Conservation (phyloP, 2,888 invertebrate genomes). For the Metopia argyrocephala region DNA sequence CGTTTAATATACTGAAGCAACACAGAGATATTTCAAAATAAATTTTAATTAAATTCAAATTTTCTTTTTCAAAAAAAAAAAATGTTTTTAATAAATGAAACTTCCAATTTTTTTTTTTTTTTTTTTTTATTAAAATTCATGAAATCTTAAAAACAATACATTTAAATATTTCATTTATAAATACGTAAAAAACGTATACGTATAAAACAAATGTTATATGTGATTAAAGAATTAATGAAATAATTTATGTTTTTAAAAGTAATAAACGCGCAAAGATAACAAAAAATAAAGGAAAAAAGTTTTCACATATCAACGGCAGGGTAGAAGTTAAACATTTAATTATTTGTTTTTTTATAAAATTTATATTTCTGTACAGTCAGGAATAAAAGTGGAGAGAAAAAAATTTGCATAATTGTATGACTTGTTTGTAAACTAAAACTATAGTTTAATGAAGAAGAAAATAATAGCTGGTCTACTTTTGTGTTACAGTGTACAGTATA, state of each 20-base stretch:
- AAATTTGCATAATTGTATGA: neutral
- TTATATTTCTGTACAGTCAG: neutral
- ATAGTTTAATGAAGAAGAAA: too few relatives aligned
- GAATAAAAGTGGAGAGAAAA: neutral
- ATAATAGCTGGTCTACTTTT: neutral
- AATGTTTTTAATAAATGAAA: neutral
- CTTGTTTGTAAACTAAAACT: too few relatives aligned
- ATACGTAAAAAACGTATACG: neutral
- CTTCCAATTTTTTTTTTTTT: conserved; percentile 28
- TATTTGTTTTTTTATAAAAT: too few relatives aligned
- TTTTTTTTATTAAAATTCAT: conserved; percentile 41
- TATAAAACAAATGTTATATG: conserved; percentile 9
- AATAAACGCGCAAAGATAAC: conserved; percentile 51
- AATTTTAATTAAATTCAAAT: too few relatives aligned
- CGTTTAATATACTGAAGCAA: too few relatives aligned
- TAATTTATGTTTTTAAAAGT: conserved; percentile 59
- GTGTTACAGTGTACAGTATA: neutral
- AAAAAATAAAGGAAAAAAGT: conserved; percentile 9
- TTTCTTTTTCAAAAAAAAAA: too few relatives aligned
- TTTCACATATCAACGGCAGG: conserved; percentile 8
- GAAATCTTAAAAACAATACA: conserved; percentile 12
- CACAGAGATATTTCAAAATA: too few relatives aligned
- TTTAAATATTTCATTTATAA: neutral
- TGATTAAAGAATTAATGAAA: conserved; percentile 42
- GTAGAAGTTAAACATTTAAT: neutral